Conservation (phyloP, 2,888 invertebrate species). For the Malacosoma neustria region DNA sequence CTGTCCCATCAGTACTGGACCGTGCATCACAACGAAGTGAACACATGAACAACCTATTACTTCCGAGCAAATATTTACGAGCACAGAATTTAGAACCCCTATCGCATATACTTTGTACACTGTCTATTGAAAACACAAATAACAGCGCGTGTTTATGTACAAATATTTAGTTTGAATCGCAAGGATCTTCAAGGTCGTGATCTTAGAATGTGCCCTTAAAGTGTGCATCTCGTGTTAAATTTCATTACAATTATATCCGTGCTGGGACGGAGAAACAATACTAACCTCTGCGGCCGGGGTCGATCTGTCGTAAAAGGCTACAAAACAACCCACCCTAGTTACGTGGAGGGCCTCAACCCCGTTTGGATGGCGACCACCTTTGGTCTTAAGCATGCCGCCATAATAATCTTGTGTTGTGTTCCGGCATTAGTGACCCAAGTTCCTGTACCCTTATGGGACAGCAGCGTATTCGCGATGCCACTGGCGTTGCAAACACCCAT, state of each 20-base stretch:
- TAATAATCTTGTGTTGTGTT: neutral
- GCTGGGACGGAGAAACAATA: too few relatives aligned
- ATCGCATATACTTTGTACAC: neutral
- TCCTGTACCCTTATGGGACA: neutral
- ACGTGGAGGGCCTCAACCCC: neutral
- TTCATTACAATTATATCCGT: too few relatives aligned
- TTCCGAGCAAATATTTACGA: conserved; percentile 2
- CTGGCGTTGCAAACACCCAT: neutral
- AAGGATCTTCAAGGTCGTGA: neutral
- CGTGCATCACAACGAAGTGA: neutral
- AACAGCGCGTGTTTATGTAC: too few relatives aligned
- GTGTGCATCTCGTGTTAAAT: too few relatives aligned
- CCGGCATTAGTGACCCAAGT: neutral
- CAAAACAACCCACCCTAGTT: neutral
- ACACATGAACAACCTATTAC: neutral
- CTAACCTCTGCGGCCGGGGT: too few relatives aligned
- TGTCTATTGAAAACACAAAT: neutral
- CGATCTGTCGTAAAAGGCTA: neutral
- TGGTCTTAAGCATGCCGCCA: neutral
- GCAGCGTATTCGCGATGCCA: too few relatives aligned
- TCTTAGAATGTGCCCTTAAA: too few relatives aligned
- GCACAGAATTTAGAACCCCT: neutral
- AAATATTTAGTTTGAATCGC: neutral
- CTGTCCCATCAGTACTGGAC: too few relatives aligned
- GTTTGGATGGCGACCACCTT: neutral